Evolutionary conservation across 1,140 invertebrate species (phyloP), one percentile per base, ranked within the genome.

Genomic region (Microplitis mediator): DNA sequence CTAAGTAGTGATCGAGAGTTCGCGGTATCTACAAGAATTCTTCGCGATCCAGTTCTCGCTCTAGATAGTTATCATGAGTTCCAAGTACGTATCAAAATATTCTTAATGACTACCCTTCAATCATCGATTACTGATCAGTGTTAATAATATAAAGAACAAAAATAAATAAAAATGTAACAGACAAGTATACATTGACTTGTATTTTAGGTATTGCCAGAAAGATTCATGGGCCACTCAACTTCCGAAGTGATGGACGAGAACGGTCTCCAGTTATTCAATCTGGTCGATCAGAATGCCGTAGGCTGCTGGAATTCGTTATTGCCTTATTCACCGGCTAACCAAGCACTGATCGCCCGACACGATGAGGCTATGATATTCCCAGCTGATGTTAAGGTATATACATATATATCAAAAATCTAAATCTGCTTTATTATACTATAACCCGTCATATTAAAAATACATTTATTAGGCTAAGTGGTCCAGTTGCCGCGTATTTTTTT

Each of bases 211-310:
- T 83, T 94, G 3, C 80, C 83, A 0, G 89, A 90, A 71, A 88
- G 93, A 32, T 87, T 88, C 6, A 87, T 92, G 60, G 85, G 89
- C 1, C 93, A 95, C 74, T 91, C 91, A 0, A 94, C 94, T 0
- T 78, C 93, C 0, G 89, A 91, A 71, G 88, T 93, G 3, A 93
- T 94, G 89, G 91, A 91, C 75, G 90, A 92, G 6, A 85, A 81
- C 74, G 93, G 93, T 11, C 82, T 95, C 2, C 91, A 94, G 84
- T 89, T 94, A 51, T 94, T 91, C 80, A 94, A 91, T 82, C 85
- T 95, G 56, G 90, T 95, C 62, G 93, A 95, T 81, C 91, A 92
- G 76, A 95, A 95, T 75, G 91, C 92, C 2, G 89, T 95, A 0
- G 94, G 93, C 9, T 95, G 94, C 79, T 95, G 94, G 94, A 93